These are phyloP conservation scores for Oreocharis arfaki DNA, from an alignment of 2,113 vertebrate species.

Conservation along the genomic window DNA sequence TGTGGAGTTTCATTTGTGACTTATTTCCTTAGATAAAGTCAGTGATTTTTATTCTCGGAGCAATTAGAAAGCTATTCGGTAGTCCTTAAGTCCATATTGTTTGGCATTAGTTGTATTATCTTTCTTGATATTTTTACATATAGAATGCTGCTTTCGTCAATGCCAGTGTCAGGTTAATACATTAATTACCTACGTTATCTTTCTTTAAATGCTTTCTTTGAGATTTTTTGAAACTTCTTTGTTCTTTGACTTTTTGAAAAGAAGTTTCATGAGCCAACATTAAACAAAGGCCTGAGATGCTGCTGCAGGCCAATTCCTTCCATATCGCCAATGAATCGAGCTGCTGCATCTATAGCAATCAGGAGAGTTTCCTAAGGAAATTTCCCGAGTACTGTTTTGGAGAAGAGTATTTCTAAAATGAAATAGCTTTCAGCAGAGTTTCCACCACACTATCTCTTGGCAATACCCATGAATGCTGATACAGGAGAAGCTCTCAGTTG, in stretches of 20 bases:
- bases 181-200: neutral
- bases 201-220: neutral
- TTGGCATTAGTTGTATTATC: neutral
- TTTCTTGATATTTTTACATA: neutral
- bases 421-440: neutral
- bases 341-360: neutral
- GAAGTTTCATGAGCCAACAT: neutral
- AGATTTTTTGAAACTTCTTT: neutral
- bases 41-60: neutral
- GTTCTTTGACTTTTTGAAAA: neutral
- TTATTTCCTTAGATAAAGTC: too few species aligned
- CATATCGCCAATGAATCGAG: neutral
- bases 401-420: neutral
- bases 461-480: rapidly evolving
- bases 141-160: neutral
- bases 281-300: neutral
- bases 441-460: neutral
- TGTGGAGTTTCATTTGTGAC: neutral
- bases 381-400: neutral
- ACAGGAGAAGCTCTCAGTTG: neutral
- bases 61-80: neutral
- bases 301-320: neutral
- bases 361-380: neutral
- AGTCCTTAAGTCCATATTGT: neutral
- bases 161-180: neutral